Conservation (phyloP, 2,888 invertebrate species). For the Meghimatium bilineatum region DNA sequence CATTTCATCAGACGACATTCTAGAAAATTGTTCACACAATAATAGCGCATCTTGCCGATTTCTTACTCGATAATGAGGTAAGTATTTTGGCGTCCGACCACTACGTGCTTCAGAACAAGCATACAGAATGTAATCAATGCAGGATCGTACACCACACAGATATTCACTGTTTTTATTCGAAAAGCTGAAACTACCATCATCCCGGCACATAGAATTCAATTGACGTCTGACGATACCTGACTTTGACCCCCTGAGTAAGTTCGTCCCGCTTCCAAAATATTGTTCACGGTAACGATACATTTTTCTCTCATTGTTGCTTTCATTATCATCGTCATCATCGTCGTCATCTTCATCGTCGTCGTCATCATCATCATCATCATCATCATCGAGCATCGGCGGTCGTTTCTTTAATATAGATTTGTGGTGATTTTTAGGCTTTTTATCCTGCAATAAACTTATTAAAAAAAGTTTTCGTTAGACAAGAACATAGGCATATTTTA, state of each 20-base stretch:
- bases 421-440: too few relatives aligned
- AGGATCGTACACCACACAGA: neutral
- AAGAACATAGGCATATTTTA: too few relatives aligned
- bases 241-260: neutral
- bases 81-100: neutral
- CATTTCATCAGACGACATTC: neutral
- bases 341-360: neutral
- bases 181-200: neutral
- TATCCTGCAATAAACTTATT: too few relatives aligned
- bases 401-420: too few relatives aligned
- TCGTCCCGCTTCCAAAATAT: too few relatives aligned
- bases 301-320: neutral
- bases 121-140: constrained; percentile 21
- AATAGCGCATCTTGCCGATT: neutral
- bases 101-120: neutral
- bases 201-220: too few relatives aligned
- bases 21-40: neutral
- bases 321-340: neutral
- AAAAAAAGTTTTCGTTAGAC: too few relatives aligned
- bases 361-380: too few relatives aligned
- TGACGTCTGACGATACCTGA: neutral
- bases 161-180: neutral
- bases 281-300: too few relatives aligned
- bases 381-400: too few relatives aligned
- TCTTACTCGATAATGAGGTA: constrained; percentile 13